Percentiles rank a stretch among this genome's conserved stretches.
Evolutionary conservation across 2,888 invertebrate species (phyloP).

Genomic region (Elysia crispata): DNA sequence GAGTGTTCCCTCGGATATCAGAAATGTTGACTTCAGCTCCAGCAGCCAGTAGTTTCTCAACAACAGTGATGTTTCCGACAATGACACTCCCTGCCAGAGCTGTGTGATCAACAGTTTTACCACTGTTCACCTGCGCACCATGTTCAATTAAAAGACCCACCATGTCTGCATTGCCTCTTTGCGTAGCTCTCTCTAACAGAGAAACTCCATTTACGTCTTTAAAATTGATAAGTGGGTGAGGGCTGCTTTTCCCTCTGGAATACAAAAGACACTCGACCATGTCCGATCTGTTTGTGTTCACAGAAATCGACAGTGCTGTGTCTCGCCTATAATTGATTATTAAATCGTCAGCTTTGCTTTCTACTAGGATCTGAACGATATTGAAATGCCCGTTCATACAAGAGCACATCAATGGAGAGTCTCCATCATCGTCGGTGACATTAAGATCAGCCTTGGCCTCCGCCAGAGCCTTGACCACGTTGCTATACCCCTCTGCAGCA

Average conservation of each 20-base stretch:
- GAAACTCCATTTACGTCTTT: slow-evolving; percentile 32
- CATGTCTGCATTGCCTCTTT: slow-evolving; percentile 15
- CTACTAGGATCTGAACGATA: slow-evolving; percentile 57
- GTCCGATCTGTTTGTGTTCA: slow-evolving; percentile 1
- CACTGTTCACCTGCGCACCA: slow-evolving; percentile 23
- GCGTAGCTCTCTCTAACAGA: slow-evolving; percentile 24
- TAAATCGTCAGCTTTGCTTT: slow-evolving; percentile 60
- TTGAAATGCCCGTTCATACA: slow-evolving; percentile 40
- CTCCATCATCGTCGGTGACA: slow-evolving; percentile 63
- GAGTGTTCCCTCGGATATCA: slow-evolving; percentile 34
- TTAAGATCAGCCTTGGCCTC: slow-evolving; percentile 56
- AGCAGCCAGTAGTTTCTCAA: slow-evolving; percentile 23
- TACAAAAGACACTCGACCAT: slow-evolving; percentile 12
- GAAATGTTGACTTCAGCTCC: slow-evolving; percentile 31
- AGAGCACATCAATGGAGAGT: slow-evolving; percentile 39
- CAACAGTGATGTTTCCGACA: slow-evolving; percentile 16
- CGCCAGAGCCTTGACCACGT: slow-evolving; percentile 27
- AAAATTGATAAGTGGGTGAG: slow-evolving; percentile 40
- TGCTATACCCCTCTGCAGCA: slow-evolving; percentile 52
- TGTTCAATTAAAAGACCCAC: slow-evolving; percentile 27
- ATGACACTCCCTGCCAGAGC: slow-evolving; percentile 34
- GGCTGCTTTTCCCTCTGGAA: background rate
- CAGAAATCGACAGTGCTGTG: slow-evolving; percentile 32
- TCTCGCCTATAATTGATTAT: slow-evolving; percentile 44
- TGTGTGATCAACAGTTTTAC: slow-evolving; percentile 12